phyloP scores from a whole-genome alignment of 1,140 invertebrate genomes.

The Phocides pigmalion region DNA sequence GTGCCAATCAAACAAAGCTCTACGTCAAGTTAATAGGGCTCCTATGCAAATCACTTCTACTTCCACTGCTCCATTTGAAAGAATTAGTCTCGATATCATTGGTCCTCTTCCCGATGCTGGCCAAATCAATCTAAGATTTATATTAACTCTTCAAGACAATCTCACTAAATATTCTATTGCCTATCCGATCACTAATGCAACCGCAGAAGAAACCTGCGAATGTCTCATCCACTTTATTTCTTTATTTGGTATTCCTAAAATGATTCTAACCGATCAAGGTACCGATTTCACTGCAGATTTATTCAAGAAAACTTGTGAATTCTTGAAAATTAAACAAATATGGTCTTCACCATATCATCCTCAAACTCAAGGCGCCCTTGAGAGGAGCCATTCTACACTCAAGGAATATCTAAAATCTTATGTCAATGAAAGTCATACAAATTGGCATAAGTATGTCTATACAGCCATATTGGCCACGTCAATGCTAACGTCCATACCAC shows the following conservation, averaged over 20 bases:
- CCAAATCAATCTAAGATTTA: slow-evolving; percentile 8
- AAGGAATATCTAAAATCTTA: too few species aligned
- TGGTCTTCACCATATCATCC: slow-evolving; percentile 35
- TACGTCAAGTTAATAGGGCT: slow-evolving; percentile 24
- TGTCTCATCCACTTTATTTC: slow-evolving; percentile 33
- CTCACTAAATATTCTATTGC: slow-evolving; percentile 23
- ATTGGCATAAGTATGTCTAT: too few species aligned
- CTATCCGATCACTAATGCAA: slow-evolving; percentile 14
- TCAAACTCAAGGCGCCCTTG: slow-evolving; percentile 30
- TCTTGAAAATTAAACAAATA: slow-evolving; percentile 38
- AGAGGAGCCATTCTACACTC: too few species aligned
- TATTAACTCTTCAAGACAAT: slow-evolving; percentile 19
- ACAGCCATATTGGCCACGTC: too few species aligned
- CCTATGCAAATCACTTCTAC: slow-evolving; percentile 36
- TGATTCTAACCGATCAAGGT: slow-evolving; percentile 24
- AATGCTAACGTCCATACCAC: too few species aligned
- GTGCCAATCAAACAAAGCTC: slow-evolving; percentile 42
- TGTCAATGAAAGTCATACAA: too few species aligned
- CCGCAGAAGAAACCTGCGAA: slow-evolving; percentile 28
- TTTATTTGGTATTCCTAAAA: slow-evolving; percentile 29
- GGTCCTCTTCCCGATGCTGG: slow-evolving; percentile 28
- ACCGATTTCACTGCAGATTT: slow-evolving; percentile 30
- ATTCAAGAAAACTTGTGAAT: slow-evolving; percentile 35
- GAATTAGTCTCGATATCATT: slow-evolving; percentile 27
- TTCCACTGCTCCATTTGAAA: slow-evolving; percentile 18